Base-by-base conservation (phyloP, 2,113 vertebrate species). In the Misgurnus anguillicaudatus region DNA sequence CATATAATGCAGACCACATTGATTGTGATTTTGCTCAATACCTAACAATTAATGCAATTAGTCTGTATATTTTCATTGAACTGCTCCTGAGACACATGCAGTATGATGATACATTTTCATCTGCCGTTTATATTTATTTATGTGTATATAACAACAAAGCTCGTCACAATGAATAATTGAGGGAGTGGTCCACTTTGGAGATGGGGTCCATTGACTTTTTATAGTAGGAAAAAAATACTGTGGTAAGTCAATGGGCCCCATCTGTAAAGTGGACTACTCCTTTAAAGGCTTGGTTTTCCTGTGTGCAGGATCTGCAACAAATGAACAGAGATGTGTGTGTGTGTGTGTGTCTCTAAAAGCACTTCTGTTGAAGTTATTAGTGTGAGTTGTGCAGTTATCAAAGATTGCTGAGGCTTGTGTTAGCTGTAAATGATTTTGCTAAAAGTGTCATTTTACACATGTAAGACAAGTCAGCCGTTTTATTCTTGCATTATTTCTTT, bases 121-220 rank as follows among this genome's bases (percentile, higher is more conserved):
- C 21, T 55, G 31, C 17, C 55, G 47, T 81, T 74, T 61, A 48
- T 66, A 81, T 82, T 79, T 87, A 88, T 90, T 87, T 88, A 72
- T 83, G 66, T 61, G 81, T 83, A 73, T 36, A 58, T 82, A 78
- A 72, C 55, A 79, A 60, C 74, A 0, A 45, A 61, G 39, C 77
- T 69, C n/a, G 70, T 70, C 77, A 79, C 17, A 70, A 79, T 45
- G 38, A 53, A 31, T 2, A n/a, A n/a, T n/a, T n/a, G n/a, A n/a
- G n/a, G n/a, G n/a, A n/a, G n/a, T n/a, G n/a, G n/a, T n/a, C n/a
- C n/a, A n/a, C n/a, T n/a, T n/a, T n/a, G n/a, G n/a, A n/a, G n/a
- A n/a, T n/a, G n/a, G n/a, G n/a, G n/a, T n/a, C n/a, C n/a, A n/a
- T n/a, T n/a, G n/a, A n/a, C n/a, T n/a, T n/a, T n/a, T n/a, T n/a